phyloP scores from a whole-genome alignment of 2,113 vertebrate species.

The Choloepus hoffmanni region DNA sequence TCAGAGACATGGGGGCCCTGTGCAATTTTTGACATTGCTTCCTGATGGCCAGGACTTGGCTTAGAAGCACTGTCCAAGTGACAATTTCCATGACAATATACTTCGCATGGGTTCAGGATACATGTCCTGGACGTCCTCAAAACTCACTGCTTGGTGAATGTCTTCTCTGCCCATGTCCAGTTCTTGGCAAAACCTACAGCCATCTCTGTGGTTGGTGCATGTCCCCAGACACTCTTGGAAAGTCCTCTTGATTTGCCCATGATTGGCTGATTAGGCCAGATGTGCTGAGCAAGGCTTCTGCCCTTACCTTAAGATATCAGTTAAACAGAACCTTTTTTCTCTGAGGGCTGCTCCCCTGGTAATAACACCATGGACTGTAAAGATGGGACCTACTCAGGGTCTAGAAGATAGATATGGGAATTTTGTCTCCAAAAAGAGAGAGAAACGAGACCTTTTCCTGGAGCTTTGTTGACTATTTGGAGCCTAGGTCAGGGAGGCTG shows the following conservation, averaged over 20 bases:
- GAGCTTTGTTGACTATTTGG: constrained; percentile 29
- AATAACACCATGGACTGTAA: constrained; percentile 16
- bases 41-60: neutral
- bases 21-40: constrained; percentile 29
- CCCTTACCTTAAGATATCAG: constrained; percentile 23
- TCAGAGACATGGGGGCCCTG: neutral
- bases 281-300: neutral
- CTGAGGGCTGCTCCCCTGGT: neutral
- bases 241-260: constrained; percentile 5
- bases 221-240: neutral
- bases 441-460: neutral
- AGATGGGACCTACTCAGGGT: neutral
- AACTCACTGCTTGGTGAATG: neutral
- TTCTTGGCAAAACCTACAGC: constrained; percentile 28
- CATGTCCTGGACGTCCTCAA: constrained; percentile 1
- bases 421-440: constrained; percentile 23
- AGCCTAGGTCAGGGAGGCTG: neutral
- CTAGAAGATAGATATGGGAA: neutral
- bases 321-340: constrained; percentile 10
- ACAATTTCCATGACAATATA: constrained; percentile 44
- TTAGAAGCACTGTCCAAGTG: neutral
- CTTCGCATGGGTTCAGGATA: neutral
- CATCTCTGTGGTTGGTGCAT: neutral
- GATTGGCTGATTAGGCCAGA: constrained; percentile 22
- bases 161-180: neutral